Percentiles rank a stretch among this genome's conserved stretches.
Conservation (phyloP, 1,140 invertebrate species). For the Penaeus chinensis region DNA sequence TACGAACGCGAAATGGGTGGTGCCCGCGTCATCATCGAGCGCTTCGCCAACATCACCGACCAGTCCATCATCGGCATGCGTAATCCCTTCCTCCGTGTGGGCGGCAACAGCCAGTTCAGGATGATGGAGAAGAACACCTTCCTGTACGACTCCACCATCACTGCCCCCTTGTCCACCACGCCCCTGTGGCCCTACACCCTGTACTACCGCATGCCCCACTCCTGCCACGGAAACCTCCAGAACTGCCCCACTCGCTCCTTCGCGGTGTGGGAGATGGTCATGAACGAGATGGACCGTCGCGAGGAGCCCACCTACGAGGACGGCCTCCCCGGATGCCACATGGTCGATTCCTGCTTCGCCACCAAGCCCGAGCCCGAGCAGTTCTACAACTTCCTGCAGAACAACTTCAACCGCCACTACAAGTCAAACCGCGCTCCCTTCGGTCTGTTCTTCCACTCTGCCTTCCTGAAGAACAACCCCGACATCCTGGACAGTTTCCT, state of each 20-base stretch:
- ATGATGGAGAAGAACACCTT: conserved; percentile 98
- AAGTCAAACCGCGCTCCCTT: conserved; percentile 92
- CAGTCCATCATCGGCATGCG: conserved; percentile 94
- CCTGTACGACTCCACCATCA: conserved; percentile 95
- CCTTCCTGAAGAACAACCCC: conserved; percentile 94
- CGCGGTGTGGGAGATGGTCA: conserved; percentile 98
- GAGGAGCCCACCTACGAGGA: conserved; percentile 93
- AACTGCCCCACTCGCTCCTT: conserved; percentile 90
- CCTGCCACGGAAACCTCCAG: conserved; percentile 92
- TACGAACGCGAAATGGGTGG: conserved; percentile 98
- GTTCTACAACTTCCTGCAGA: conserved; percentile 95
- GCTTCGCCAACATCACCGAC: conserved; percentile 92
- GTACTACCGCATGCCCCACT: conserved; percentile 96
- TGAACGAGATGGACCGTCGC: conserved; percentile 93
- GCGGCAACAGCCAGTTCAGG: conserved; percentile 96
- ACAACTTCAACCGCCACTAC: conserved; percentile 96
- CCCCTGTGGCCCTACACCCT: conserved; percentile 97
- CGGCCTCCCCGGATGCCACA: conserved; percentile 91
- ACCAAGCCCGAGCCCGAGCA: conserved; percentile 93
- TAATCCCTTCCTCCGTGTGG: conserved; percentile 91
- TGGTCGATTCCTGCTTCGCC: conserved; percentile 93
- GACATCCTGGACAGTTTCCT: conserved; percentile 93
- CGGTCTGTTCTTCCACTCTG: conserved; percentile 95
- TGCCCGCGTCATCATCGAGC: conserved; percentile 91
- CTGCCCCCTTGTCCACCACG: conserved; percentile 89